Conservation (phyloP, 2,113 vertebrate species). For the Centropus unirufus region DNA sequence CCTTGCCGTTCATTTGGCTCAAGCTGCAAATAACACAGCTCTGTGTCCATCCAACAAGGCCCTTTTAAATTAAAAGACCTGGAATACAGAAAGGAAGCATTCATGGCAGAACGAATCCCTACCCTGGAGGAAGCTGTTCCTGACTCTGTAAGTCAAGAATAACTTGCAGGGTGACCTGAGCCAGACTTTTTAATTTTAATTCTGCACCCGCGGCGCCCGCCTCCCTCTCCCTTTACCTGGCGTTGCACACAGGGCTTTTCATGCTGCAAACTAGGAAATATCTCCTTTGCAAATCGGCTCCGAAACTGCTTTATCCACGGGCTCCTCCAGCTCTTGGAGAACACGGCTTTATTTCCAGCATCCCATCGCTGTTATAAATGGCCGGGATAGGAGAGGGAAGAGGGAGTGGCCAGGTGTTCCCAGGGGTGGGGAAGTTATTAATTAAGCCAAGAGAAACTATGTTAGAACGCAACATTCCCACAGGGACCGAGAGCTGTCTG, state of each 20-base stretch:
- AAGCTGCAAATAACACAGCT: not conserved
- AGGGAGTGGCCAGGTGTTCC: slow-evolving; percentile 30
- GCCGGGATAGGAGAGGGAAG: slow-evolving; percentile 5
- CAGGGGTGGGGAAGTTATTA: not conserved
- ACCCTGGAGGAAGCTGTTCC: not conserved
- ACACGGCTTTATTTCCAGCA: not conserved
- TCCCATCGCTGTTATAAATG: not conserved
- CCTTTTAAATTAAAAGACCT: not conserved
- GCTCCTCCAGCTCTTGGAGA: not conserved
- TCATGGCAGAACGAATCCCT: not conserved
- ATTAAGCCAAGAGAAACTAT: not conserved
- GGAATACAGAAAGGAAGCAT: not conserved
- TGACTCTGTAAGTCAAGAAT: not conserved
- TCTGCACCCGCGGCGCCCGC: rapidly evolving
- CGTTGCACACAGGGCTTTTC: not conserved
- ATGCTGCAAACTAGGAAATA: not conserved
- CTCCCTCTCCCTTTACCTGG: slow-evolving; percentile 38
- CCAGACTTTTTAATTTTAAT: not conserved
- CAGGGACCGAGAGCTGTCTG: not conserved
- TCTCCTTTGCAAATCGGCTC: not conserved
- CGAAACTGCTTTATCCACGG: not conserved
- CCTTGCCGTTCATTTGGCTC: not conserved
- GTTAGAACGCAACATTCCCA: not conserved
- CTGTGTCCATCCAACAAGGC: not conserved
- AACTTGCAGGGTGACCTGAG: not conserved